Evolutionary conservation across 2,888 invertebrate genomes (phyloP), one percentile per base, ranked within the genome.

Genomic region (Pinctada fucata): DNA sequence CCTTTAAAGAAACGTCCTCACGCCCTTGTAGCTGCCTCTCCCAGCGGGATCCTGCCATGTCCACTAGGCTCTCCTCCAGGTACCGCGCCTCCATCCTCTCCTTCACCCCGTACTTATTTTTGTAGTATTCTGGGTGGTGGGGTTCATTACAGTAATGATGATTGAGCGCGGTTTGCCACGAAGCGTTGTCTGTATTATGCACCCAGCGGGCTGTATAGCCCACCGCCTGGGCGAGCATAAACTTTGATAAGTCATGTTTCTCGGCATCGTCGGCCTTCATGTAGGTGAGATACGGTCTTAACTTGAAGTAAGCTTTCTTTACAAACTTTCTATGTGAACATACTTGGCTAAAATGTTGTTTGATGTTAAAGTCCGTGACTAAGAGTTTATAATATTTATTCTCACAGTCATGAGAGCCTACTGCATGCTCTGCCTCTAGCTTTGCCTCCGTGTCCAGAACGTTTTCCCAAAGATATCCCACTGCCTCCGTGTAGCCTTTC

Each of bases 291-390:
- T 49, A 81, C 13, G 73, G 63, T 66, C 70, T 67, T 2, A 81
- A 52, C 51, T 74, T 72, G 1, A 73, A 49, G 64, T 66, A 81
- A 91, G 94, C 96, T 72, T 75, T 77, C 45, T 66, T 66, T 3
- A 80, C 51, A 50, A 77, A 80, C 49, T 72, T 31, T 47, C 69
- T 70, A 58, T 80, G 80, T 13, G 80, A 80, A 64, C 76, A 69
- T 13, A 77, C 77, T 67, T 77, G 77, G 31, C 72, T 71, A 50
- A 68, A 80, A 71, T 80, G 80, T 67, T n/a, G 16, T 31, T 75
- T 75, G 51, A 79, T 75, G 45, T 75, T 63, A 63, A 52, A 79
- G 5, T 75, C 72, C 13, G 71, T 50, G 8, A 79, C 65, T 4
- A 79, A 75, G 31, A 79, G 67, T 75, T 79, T 75, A 16, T 79